Conservation (phyloP, 2,797 vertebrate genomes). For the Enteromius argenteus region DNA sequence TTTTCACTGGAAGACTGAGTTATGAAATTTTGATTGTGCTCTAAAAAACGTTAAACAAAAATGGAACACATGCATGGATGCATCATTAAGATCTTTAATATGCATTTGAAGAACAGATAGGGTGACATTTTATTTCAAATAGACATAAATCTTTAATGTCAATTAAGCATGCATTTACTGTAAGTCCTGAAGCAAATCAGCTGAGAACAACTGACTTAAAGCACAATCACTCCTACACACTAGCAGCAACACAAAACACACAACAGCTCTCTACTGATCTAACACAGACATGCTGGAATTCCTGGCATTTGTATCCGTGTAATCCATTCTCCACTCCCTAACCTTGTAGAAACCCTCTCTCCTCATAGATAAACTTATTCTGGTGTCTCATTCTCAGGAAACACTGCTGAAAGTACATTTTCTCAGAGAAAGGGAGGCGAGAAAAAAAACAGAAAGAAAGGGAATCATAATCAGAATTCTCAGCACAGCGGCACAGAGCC, state of each 20-base stretch:
- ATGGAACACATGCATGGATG: not conserved
- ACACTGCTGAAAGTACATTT: constrained; percentile 38
- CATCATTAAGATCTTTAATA: not conserved
- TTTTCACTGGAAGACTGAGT: not conserved
- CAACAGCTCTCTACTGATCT: constrained; percentile 44
- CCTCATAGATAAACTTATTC: constrained; percentile 39
- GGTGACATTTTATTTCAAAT: not conserved
- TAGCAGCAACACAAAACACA: constrained; percentile 32
- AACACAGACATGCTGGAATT: constrained; percentile 49
- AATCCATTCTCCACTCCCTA: constrained; percentile 47
- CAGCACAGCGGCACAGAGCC: constrained; percentile 42
- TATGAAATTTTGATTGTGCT: not conserved
- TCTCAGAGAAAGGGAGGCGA: not conserved
- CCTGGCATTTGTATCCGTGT: constrained; percentile 59
- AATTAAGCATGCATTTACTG: not conserved
- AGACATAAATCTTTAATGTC: no score
- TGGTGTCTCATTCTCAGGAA: constrained; percentile 40
- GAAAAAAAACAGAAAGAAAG: not conserved
- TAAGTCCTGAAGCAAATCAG: not conserved
- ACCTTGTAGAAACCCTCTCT: constrained; percentile 53
- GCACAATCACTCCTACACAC: constrained; percentile 21
- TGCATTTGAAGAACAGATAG: not conserved
- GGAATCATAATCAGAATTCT: constrained; percentile 47
- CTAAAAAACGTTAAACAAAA: not conserved
- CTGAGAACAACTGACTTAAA: not conserved